Evolutionary conservation across 1,140 invertebrate species (phyloP), one percentile per base, ranked within the genome.

Genomic region (Lineus longissimus): DNA sequence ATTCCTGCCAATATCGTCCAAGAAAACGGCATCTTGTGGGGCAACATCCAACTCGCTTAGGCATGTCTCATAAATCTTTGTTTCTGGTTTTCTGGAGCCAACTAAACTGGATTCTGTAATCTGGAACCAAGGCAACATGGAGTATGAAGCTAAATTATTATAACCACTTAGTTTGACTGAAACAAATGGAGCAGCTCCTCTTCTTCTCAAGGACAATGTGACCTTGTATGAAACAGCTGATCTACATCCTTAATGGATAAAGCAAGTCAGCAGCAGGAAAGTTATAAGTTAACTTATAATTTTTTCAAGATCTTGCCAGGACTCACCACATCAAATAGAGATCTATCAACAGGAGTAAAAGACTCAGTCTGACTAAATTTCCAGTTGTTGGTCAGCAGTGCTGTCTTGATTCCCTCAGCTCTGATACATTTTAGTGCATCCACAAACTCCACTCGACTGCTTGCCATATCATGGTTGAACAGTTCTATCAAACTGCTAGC

Each of bases 331-430:
- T 82, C 78, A 68, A 82, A 82, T 13, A 78, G 41, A 4, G 41
- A 61, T 9, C 45, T 56, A 54, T 76, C 68, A 17, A 73, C 22
- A 22, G 75, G 72, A 22, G 73, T 33, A 2, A 73, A 70, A 15
- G 70, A 68, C 23, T 69, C 22, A 13, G 65, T 57, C n/a, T 69
- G 62, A 25, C 41, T 25, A 13, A 65, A 43, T 22, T 62, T 74
- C 73, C 76, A 84, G 69, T 84, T 84, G 67, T 84, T 84, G 11
- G 83, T 84, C 1, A 84, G 73, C 9, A 84, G 62, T 1, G 76
- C 81, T 9, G 81, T 81, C 65, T 82, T 80, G 30, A 82, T 59
- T 2, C 82, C 82, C 29, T 78, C 73, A 0, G 72, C 69, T 54
- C 70, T 66, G 0, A 84, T 68, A 66, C 73, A 73, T 55, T 75